Percentiles rank a stretch among this genome's conserved stretches.
phyloP scores from a whole-genome alignment of 2,113 vertebrate genomes.

The Alligator mississippiensis region DNA sequence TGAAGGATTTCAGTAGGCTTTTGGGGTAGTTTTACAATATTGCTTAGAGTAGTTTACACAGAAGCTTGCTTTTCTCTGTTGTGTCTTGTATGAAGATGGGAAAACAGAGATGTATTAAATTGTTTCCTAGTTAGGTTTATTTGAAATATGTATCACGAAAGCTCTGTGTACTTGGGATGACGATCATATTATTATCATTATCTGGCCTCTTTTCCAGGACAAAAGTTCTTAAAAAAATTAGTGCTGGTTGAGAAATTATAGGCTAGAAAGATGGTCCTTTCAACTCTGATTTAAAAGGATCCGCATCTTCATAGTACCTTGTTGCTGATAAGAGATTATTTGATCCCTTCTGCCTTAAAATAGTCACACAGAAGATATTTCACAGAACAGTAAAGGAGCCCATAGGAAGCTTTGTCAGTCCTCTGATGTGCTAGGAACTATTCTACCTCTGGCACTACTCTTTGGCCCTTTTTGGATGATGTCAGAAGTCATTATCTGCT shows the following conservation, averaged over 20 bases:
- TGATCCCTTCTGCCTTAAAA: not conserved
- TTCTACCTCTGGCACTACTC: no score
- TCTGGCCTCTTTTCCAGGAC: not conserved
- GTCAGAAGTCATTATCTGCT: no score
- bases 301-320: not conserved
- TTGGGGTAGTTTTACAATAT: not conserved
- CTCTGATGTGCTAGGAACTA: no score
- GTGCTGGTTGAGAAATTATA: not conserved
- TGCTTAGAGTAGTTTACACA: not conserved
- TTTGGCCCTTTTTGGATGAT: no score
- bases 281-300: not conserved
- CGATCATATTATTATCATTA: not conserved
- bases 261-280: not conserved
- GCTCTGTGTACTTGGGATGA: not conserved
- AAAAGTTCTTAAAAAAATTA: not conserved
- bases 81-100: not conserved
- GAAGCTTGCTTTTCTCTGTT: not conserved
- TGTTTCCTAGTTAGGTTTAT: not conserved
- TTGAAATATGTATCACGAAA: not conserved
- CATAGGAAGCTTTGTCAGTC: not conserved
- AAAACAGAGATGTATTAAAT: not conserved
- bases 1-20: not conserved
- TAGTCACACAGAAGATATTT: not conserved
- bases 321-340: not conserved
- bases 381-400: not conserved